Evolutionary conservation across 1,140 invertebrate genomes (phyloP), one percentile per base, ranked within the genome.

Genomic region (Zophobas atratus): DNA sequence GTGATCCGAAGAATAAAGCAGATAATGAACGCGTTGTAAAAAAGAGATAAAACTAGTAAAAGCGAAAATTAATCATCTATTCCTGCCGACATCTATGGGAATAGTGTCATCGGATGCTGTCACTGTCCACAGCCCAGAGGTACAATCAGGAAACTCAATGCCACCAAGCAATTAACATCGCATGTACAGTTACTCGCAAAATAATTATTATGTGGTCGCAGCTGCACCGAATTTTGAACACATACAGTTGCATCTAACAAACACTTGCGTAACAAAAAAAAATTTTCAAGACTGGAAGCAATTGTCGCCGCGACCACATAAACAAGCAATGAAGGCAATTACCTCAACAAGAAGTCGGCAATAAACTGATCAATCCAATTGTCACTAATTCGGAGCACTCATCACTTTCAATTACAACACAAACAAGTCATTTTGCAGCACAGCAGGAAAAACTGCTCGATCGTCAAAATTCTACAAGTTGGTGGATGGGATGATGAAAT

Each of bases 291-390:
- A n/a, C n/a, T n/a, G 6, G 20, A 51, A 20, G 49, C n/a, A 67
- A 67, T 3, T 67, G 60, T 67, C 39, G 60, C 57, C 32, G 57
- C 36, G 57, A 63, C 38, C 57, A 63, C 60, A 67, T 41, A 43
- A 67, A 67, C 60, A 43, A 67, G 6, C 43, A 67, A 67, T 67
- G 33, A 67, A 67, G 60, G 43, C 60, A 73, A 56, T 73, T 73
- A 73, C 71, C 71, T 73, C 71, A 73, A 73, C 56, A 56, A 73
- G 55, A 56, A 56, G 55, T 56, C 71, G 71, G 49, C 71, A 73
- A 73, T 73, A 56, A 73, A 73, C 39, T 73, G 49, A 73, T 73
- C 71, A 73, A 73, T 73, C 71, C 71, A 73, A 73, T 73, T 73
- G 71, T 41, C 46, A 55, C 71, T 73, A 73, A 73, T 73, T 56